Evolutionary conservation across 2,888 invertebrate genomes (phyloP).

Genomic region (Spicauda simplicius): DNA sequence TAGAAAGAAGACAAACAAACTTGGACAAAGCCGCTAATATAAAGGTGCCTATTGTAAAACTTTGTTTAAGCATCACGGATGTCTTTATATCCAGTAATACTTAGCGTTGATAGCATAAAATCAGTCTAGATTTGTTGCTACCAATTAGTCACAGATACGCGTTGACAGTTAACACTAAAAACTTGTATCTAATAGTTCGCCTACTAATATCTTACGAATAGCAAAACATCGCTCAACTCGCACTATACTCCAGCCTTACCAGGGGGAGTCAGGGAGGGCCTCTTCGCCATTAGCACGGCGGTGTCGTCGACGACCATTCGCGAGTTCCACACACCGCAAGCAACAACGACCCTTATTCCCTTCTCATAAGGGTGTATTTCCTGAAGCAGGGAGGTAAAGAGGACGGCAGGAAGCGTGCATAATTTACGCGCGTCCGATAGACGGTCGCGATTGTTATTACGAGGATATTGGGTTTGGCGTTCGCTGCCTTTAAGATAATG

Average conservation of each 20-base stretch:
- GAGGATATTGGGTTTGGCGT: slow-evolving; percentile 81
- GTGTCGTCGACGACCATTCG: slow-evolving; percentile 68
- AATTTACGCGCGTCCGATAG: slow-evolving; percentile 83
- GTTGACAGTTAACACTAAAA: no score
- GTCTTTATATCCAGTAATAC: no score
- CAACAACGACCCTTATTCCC: slow-evolving; percentile 42
- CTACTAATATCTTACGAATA: background rate
- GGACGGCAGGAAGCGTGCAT: slow-evolving; percentile 63
- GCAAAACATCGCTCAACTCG: slow-evolving; percentile 15
- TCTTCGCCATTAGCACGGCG: slow-evolving; percentile 75
- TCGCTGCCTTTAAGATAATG: slow-evolving; percentile 64
- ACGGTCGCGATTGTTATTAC: slow-evolving; percentile 82
- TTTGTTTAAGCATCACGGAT: no score
- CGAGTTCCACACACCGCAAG: slow-evolving; percentile 44
- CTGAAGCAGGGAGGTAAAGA: background rate
- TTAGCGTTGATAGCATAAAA: no score
- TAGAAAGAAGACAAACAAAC: no score
- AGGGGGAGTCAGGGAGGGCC: slow-evolving; percentile 58
- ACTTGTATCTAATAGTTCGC: no score
- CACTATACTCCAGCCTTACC: slow-evolving; percentile 9
- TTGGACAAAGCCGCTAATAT: no score
- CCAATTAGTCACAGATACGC: no score
- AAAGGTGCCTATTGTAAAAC: no score
- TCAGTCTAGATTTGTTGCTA: no score
- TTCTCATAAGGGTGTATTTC: slow-evolving; percentile 48